Base-by-base conservation (phyloP, 2,888 invertebrate species). In the Eilema caniola region DNA sequence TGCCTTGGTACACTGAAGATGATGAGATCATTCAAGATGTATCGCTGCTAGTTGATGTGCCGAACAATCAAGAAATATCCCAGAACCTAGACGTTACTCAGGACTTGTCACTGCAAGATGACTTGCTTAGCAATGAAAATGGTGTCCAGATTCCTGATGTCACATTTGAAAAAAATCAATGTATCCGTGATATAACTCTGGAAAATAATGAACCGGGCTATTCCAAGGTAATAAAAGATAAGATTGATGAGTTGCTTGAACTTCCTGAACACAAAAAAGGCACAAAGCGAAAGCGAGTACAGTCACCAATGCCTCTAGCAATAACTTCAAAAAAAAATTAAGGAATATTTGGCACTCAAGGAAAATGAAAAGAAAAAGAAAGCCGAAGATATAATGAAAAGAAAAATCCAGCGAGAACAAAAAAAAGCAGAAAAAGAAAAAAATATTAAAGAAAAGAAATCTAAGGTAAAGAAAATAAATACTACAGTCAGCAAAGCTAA, bases 241-340 rank as follows among this genome's bases (percentile, higher is more conserved):
- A 56, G n/a, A 56, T 56, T 56, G n/a, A 8, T 56, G 56, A 56
- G 16, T 56, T 56, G n/a, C 20, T 56, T 20, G n/a, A 23, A 61
- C 68, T 68, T 68, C 68, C 68, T 16, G 61, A 68, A 68, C 12
- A 23, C 68, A 68, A 62, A 53, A 68, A 68, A 62, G 23, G 20
- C 28, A 68, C 31, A n/a, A 68, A 62, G 28, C 62, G 68, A 61
- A 68, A 62, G 47, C 62, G 23, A 11, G 47, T 62, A 24, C 47
- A 68, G 25, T 62, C 61, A 33, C 47, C 68, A 62, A 31, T 62
- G 25, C 68, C 68, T 14, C 37, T 68, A 56, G 68, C 68, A 41
- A 68, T 68, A 41, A 62, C 62, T 41, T 68, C 62, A 47, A 68
- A 68, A 62, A 68, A 68, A 28, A 25, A n/a, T 68, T 68, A 62